These are phyloP conservation scores for Drosophila phalerata DNA, from an alignment of 2,888 invertebrate species.

Conservation along the genomic window DNA sequence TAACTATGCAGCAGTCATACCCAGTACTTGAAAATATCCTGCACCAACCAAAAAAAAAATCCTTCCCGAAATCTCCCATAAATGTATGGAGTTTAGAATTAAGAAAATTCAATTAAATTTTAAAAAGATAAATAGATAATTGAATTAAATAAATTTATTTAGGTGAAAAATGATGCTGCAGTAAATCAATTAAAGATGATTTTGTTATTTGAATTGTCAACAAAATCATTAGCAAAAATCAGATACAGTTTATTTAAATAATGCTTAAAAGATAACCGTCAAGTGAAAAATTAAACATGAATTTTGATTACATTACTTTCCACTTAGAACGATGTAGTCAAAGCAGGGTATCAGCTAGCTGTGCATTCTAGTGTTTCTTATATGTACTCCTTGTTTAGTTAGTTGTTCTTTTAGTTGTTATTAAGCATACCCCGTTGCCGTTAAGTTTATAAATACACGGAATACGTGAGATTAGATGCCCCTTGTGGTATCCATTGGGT, in stretches of 20 bases:
- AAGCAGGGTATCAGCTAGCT: conserved; percentile 14
- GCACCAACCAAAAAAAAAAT: neutral
- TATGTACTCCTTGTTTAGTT: conserved; percentile 17
- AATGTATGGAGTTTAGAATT: too few species aligned
- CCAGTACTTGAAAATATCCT: conserved; percentile 3
- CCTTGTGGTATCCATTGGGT: conserved; percentile 28
- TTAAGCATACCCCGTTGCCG: conserved; percentile 27
- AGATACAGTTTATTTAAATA: too few species aligned
- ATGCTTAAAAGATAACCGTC: too few species aligned
- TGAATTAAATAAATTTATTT: too few species aligned
- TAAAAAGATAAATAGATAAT: neutral
- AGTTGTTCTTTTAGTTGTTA: conserved; percentile 42
- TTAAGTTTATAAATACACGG: conserved; percentile 54
- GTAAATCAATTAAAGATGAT: too few species aligned
- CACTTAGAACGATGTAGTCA: neutral
- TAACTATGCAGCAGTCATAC: conserved; percentile 25
- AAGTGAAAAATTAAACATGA: too few species aligned
- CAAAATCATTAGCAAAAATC: too few species aligned
- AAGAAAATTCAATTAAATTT: neutral
- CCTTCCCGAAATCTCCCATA: too few species aligned
- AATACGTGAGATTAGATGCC: conserved; percentile 32
- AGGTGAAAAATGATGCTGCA: too few species aligned
- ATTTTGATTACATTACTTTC: too few species aligned
- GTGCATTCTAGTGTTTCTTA: neutral
- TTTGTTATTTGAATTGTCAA: too few species aligned